Conservation (phyloP, 2,888 invertebrate genomes). For the Troides aeacus region DNA sequence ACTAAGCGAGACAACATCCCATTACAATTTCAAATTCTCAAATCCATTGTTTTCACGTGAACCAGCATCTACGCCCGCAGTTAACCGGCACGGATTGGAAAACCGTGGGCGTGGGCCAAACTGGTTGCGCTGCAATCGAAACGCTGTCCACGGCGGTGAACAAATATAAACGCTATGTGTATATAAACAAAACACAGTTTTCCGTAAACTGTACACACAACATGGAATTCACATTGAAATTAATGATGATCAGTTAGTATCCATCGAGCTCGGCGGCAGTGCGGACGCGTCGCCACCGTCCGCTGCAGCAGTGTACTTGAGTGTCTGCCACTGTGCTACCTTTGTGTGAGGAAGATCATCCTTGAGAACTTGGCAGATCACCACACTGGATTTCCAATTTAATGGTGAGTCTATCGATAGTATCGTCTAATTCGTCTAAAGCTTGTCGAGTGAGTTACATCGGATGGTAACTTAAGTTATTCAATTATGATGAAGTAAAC, state of each 20-base stretch:
- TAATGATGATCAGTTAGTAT: constrained; percentile 54
- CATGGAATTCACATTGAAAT: constrained; percentile 33
- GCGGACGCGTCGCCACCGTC: constrained; percentile 45
- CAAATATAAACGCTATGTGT: constrained; percentile 38
- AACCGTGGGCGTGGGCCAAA: constrained; percentile 41
- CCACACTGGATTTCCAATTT: constrained; percentile 67
- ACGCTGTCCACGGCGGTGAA: constrained; percentile 29
- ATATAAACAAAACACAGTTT: constrained; percentile 47
- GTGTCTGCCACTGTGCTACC: constrained; percentile 49
- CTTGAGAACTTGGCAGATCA: constrained; percentile 34
- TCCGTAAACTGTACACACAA: constrained; percentile 32
- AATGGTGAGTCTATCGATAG: constrained; percentile 48
- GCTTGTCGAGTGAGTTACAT: not conserved
- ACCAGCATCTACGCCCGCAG: not conserved
- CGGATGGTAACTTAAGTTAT: not conserved
- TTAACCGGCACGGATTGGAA: constrained; percentile 13
- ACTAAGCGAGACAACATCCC: too few species aligned
- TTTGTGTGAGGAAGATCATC: constrained; percentile 47
- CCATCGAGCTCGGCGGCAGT: constrained; percentile 41
- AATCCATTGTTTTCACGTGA: not conserved
- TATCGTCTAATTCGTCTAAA: not conserved
- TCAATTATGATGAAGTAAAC: not conserved
- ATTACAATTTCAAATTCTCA: not conserved
- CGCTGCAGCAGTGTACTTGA: constrained; percentile 39
- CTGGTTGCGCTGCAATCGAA: constrained; percentile 34